These are phyloP conservation scores for Tethya wilhelma DNA, from an alignment of 37 sponge, comb jelly and placozoan genomes.

Conservation along the genomic window DNA sequence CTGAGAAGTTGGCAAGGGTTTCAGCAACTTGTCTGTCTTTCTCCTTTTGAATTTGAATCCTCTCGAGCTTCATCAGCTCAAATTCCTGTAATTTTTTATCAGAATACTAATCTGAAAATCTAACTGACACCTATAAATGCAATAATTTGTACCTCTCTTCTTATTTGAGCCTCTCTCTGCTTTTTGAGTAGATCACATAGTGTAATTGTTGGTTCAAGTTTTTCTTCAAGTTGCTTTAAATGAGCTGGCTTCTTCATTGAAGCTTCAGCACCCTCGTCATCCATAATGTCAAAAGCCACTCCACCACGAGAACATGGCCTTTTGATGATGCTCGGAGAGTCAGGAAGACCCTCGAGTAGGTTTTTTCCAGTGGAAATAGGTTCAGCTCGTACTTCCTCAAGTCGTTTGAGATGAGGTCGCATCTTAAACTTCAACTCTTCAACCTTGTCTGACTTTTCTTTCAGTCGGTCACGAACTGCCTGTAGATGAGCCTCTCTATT, in stretches of 20 bases:
- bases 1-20: not conserved
- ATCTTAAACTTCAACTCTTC: too few species aligned
- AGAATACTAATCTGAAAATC: too few species aligned
- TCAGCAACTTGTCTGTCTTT: conserved; percentile 13
- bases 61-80: not conserved
- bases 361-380: too few species aligned
- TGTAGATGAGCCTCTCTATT: not conserved
- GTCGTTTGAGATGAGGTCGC: too few species aligned
- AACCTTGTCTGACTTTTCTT: not conserved
- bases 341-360: not conserved
- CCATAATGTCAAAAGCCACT: not conserved
- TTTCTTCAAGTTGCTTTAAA: not conserved
- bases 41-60: too few species aligned
- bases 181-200: too few species aligned
- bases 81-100: not conserved
- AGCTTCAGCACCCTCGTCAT: not conserved
- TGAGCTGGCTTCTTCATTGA: not conserved
- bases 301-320: not conserved
- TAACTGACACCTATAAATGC: too few species aligned
- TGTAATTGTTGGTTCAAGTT: too few species aligned
- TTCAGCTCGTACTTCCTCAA: too few species aligned
- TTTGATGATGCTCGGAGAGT: not conserved
- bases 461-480: not conserved
- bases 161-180: not conserved
- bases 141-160: not conserved